These are phyloP conservation scores for Drosophila longiperda DNA, from an alignment of 2,888 invertebrate species.

Conservation along the genomic window DNA sequence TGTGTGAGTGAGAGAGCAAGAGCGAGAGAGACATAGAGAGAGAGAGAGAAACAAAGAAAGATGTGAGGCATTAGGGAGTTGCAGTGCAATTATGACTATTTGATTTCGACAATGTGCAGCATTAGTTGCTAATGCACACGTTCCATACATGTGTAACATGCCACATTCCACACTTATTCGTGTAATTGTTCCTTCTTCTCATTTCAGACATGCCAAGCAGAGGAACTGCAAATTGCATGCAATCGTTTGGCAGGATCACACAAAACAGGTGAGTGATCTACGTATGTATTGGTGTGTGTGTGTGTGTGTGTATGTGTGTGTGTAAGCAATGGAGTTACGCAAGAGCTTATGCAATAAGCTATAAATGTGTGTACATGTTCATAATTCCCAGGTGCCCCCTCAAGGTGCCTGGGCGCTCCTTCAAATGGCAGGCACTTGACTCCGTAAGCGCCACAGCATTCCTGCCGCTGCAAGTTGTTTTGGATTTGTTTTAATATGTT, in stretches of 20 bases:
- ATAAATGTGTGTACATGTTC: background rate
- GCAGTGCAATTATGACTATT: conserved; percentile 25
- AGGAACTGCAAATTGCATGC: conserved; percentile 57
- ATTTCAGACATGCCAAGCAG: conserved; percentile 73
- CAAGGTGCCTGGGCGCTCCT: conserved; percentile 42
- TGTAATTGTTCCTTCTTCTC: conserved; percentile 11
- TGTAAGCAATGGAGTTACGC: conserved; percentile 1
- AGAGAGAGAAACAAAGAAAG: background rate
- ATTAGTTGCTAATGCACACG: conserved; percentile 3
- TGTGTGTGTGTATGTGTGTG: background rate
- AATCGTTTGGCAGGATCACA: conserved; percentile 69
- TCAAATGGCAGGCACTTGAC: conserved; percentile 31
- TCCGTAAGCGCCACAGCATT: background rate
- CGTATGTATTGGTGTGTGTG: background rate
- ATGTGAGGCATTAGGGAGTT: conserved; percentile 7
- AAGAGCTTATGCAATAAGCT: conserved; percentile 9
- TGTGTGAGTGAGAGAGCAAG: conserved; percentile 1
- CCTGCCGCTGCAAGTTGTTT: background rate
- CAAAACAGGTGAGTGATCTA: conserved; percentile 66
- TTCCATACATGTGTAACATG: conserved; percentile 10
- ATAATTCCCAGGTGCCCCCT: conserved; percentile 35
- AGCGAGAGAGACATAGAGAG: background rate
- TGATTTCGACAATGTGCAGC: conserved; percentile 21
- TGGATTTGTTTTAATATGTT: background rate
- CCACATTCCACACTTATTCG: conserved; percentile 16